These are phyloP conservation scores for Lophotriccus pileatus DNA, from an alignment of 2,797 vertebrate species.

Conservation along the genomic window DNA sequence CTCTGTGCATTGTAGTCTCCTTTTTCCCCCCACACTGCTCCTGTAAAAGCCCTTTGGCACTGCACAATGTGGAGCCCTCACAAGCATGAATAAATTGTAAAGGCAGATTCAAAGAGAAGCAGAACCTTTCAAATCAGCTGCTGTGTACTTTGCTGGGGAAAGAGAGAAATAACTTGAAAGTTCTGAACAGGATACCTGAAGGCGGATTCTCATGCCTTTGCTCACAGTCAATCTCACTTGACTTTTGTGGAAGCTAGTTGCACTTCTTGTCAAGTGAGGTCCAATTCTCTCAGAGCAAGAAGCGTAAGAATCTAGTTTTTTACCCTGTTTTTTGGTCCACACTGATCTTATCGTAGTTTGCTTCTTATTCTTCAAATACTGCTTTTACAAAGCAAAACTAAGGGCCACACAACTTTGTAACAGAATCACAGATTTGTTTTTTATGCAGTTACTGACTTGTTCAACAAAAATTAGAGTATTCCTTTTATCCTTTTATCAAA, in stretches of 20 bases:
- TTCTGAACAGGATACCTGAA: background rate
- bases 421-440: background rate
- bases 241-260: background rate
- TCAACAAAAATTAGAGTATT: background rate
- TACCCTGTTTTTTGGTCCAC: background rate
- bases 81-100: background rate
- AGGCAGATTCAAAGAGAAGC: background rate
- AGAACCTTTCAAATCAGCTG: background rate
- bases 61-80: accelerated
- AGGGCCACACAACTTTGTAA: background rate
- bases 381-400: background rate
- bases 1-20: background rate
- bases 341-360: background rate
- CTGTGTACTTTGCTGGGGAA: background rate
- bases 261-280: background rate
- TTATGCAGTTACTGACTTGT: background rate
- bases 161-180: background rate
- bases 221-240: background rate
- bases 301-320: background rate
- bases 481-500: background rate
- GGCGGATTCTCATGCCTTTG: background rate
- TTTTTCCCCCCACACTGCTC: background rate
- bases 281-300: background rate
- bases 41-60: background rate
- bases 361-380: background rate